Evolutionary conservation across 2,888 invertebrate genomes (phyloP), one percentile per base, ranked within the genome.

Genomic region (Aelia acuminata): DNA sequence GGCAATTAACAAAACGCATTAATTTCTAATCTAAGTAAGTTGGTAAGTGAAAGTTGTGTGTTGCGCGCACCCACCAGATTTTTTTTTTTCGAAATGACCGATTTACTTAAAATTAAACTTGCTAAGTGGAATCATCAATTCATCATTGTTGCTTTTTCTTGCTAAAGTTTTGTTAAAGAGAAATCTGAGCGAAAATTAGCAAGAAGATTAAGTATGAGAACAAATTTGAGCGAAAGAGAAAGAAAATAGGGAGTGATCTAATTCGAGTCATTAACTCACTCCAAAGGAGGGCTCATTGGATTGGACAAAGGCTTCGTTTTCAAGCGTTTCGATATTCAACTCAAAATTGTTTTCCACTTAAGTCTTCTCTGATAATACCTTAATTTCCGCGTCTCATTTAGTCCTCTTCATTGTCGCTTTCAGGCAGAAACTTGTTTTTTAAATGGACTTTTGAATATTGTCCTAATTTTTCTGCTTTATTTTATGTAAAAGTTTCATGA

Each of bases 251-350:
- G 35, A 70, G 35, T 7, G 63, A 70, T 35, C 35, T 70, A 70
- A 35, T 70, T 70, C 63, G 1, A 70, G 35, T 31, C 31, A 31
- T 70, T 35, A 70, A 70, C 26, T 57, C 31, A 7, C 35, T 20
- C 26, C 2, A 18, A 63, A 57, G 31, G 3, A 18, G 1, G 31
- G 31, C 31, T 70, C 35, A 70, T 70, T 70, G 18, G 20, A 70
- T 70, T 70, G 18, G 20, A 70, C 35, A 70, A 70, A 70, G 63
- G 7, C 63, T 70, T 2, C 7, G 0, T 26, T 18, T 26, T n/a
- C n/a, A 70, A 70, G 35, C 63, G 63, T 35, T 70, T 35, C 35
- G 63, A 70, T 70, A 70, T 70, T 70, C 63, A 70, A 70, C 31
- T 2, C 5, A 18, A 35, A 70, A 70, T 35, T 31, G 63, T 70